Evolutionary conservation across 2,888 invertebrate genomes (phyloP).

Genomic region (Uropetala carovei): DNA sequence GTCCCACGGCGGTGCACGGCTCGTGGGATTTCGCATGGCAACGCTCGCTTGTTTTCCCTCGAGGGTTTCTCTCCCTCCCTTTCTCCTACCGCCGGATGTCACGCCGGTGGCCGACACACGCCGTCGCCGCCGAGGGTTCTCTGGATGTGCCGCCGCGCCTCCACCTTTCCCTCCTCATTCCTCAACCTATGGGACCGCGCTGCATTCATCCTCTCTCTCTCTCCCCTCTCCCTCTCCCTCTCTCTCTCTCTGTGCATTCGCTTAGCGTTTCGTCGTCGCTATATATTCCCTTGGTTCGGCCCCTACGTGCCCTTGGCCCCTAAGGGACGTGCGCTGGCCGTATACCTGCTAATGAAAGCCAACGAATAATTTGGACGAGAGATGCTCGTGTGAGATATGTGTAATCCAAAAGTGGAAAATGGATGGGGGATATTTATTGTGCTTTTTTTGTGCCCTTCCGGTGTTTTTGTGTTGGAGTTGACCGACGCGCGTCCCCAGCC

Average conservation of each 20-base stretch:
- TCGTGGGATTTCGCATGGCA: neutral
- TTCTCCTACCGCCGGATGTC: neutral
- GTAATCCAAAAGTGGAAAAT: too few species aligned
- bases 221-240: neutral
- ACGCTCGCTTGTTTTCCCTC: neutral
- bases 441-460: too few species aligned
- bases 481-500: too few species aligned
- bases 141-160: neutral
- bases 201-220: neutral
- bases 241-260: neutral
- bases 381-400: neutral
- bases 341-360: conserved; percentile 25
- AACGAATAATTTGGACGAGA: neutral
- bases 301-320: neutral
- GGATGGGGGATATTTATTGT: too few species aligned
- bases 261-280: neutral
- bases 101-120: neutral
- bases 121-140: neutral
- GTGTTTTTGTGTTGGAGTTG: too few species aligned
- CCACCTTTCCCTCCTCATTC: neutral
- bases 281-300: too few species aligned
- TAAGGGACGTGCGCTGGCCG: neutral
- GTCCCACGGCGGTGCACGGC: neutral
- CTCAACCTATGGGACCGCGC: too few species aligned
- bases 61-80: neutral